Conservation (phyloP, 1,140 invertebrate genomes). For the Megalopta genalis region DNA sequence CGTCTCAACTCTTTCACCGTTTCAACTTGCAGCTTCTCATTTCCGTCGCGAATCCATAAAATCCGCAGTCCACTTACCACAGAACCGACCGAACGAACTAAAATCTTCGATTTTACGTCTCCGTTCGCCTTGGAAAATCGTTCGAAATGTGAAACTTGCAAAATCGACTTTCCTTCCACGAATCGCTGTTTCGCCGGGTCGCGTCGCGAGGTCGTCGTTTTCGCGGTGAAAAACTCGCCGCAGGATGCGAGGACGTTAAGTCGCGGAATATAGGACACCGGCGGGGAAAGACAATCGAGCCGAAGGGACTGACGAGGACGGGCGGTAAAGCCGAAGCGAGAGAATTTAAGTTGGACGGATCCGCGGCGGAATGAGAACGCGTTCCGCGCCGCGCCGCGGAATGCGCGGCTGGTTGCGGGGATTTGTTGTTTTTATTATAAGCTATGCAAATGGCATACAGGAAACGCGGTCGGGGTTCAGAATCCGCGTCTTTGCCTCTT, state of each 20-base stretch:
- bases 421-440: conserved; percentile 57
- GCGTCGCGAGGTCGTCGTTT: no score
- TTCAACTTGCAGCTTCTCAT: no score
- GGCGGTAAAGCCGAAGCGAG: conserved; percentile 33
- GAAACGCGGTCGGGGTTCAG: conserved; percentile 7
- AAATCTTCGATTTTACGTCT: no score
- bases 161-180: no score
- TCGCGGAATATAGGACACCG: neutral
- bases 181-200: no score
- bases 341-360: conserved; percentile 48
- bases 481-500: conserved; percentile 18
- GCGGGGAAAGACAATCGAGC: neutral
- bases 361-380: conserved; percentile 35
- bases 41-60: no score
- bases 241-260: conserved; percentile 3
- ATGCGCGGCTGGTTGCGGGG: conserved; percentile 11
- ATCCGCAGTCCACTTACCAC: no score
- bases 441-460: conserved; percentile 42
- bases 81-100: no score
- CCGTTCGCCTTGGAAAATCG: no score
- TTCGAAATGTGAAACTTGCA: no score
- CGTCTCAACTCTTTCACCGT: no score
- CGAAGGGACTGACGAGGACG: conserved; percentile 12
- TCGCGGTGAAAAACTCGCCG: conserved; percentile 29
- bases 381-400: neutral